Evolutionary conservation across 2,113 vertebrate genomes (phyloP).

Genomic region (Paramormyrops kingsleyae): DNA sequence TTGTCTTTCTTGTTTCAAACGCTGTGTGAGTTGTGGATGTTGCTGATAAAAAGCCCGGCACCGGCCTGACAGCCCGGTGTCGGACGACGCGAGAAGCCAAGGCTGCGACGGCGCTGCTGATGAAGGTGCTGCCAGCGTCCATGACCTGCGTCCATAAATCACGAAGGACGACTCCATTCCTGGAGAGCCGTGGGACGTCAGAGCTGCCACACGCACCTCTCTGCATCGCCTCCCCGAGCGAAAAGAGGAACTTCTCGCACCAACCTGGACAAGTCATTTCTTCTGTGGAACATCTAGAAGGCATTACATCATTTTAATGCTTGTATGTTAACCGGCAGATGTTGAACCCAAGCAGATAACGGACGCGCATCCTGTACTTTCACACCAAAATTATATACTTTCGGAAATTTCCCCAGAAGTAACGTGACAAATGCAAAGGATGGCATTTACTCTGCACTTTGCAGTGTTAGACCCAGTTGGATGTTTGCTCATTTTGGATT

Average conservation of each 20-base stretch:
- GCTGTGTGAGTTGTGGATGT: background rate
- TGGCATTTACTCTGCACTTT: background rate
- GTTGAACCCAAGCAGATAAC: background rate
- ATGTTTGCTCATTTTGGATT: slow-evolving; percentile 10
- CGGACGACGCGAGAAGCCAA: background rate
- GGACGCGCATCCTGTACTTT: background rate
- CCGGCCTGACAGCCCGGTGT: background rate
- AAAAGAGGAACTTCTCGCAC: background rate
- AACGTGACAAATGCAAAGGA: background rate
- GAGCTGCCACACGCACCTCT: background rate
- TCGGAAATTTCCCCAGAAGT: too few relatives aligned
- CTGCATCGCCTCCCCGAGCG: background rate
- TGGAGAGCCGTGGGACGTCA: background rate
- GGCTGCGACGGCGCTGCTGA: background rate
- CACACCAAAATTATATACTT: background rate
- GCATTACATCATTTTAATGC: background rate
- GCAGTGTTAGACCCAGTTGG: background rate
- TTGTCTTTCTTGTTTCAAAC: background rate
- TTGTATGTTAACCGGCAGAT: background rate
- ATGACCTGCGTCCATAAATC: background rate
- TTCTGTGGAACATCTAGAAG: background rate
- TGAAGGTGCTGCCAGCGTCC: background rate
- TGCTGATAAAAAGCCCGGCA: background rate
- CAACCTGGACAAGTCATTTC: background rate
- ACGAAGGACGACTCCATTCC: background rate